A percentile compares a stretch with the other conserved stretches of the same genome.
Conservation (phyloP, 1,140 invertebrate species). For the Drosophila fuyamai region DNA sequence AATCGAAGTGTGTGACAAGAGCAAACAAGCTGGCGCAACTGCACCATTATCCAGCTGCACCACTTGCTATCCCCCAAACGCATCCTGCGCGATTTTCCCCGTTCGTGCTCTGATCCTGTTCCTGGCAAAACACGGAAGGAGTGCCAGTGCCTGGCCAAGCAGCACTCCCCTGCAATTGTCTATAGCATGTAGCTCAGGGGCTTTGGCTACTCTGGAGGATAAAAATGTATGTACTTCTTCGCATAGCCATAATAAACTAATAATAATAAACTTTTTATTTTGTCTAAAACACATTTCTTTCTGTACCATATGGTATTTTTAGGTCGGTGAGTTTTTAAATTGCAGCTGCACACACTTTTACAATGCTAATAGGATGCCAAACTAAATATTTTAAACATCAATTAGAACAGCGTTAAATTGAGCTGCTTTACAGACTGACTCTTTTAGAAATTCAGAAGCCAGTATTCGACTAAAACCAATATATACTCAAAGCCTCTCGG, state of each 20-base stretch:
- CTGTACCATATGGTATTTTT: too few species aligned
- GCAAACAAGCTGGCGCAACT: slow-evolving; percentile 44
- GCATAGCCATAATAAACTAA: too few species aligned
- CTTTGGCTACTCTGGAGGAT: neutral
- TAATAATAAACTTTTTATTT: too few species aligned
- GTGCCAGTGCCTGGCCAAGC: slow-evolving; percentile 38
- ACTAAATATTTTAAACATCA: too few species aligned
- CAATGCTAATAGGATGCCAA: too few species aligned
- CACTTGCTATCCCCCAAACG: slow-evolving; percentile 19
- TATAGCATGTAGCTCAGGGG: slow-evolving; percentile 4
- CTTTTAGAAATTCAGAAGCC: too few species aligned
- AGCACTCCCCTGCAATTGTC: slow-evolving; percentile 7
- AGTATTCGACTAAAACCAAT: too few species aligned
- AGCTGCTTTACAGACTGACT: too few species aligned
- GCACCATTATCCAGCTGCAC: slow-evolving; percentile 30
- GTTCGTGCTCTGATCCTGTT: slow-evolving; percentile 40
- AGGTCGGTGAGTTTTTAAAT: too few species aligned
- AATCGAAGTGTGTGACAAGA: slow-evolving; percentile 41
- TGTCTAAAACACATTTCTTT: neutral
- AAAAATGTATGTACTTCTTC: neutral
- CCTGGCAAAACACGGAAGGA: slow-evolving; percentile 46
- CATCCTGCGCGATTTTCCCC: slow-evolving; percentile 43
- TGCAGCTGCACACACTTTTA: too few species aligned
- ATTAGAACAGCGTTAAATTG: too few species aligned
- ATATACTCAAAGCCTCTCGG: too few species aligned